Evolutionary conservation across 1,140 invertebrate genomes (phyloP), one percentile per base, ranked within the genome.

Genomic region (Helicoverpa zea): DNA sequence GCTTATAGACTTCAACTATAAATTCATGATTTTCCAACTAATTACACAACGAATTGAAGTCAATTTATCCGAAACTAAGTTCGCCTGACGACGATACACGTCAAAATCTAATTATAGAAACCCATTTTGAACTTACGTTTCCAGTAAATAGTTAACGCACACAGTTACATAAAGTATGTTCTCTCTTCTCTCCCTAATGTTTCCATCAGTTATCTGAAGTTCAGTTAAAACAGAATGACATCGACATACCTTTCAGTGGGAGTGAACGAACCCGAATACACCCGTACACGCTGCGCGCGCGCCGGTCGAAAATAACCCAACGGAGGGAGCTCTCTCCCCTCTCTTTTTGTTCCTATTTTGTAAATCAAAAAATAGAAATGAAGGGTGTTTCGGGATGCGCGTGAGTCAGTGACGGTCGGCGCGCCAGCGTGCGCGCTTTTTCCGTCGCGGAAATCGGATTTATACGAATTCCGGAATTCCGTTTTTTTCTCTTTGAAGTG

Each of bases 291-390:
- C 74, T 58, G 85, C 84, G 86, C 89, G 84, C 88, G 89, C 81
- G 88, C 87, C 84, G 85, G 85, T 86, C 89, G 90, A 93, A 88
- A 91, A 89, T 83, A 81, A 49, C 64, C 76, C 61, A 81, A 82
- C 84, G 79, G 89, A 93, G 93, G 91, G 92, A 90, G 92, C 89
- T 88, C 88, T 88, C 83, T 91, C 89, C 91, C 90, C 90, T 84
- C 90, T 92, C 90, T 90, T 94, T 94, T 94, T 94, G 93, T 94
- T 94, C 91, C 88, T 93, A 90, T 94, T 94, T 88, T 87, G 87
- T 89, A 86, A 78, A 86, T 90, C 90, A 88, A 91, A 92, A 94
- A 94, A 94, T 94, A 94, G 93, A 94, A 82, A 81, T 79, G 89
- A 88, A 92, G 89, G 91, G 91, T 90, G 90, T 90, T 89, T 88